Evolutionary conservation across 2,113 vertebrate species (phyloP), one percentile per base, ranked within the genome.

Genomic region (Pomatorhinus ruficollis): DNA sequence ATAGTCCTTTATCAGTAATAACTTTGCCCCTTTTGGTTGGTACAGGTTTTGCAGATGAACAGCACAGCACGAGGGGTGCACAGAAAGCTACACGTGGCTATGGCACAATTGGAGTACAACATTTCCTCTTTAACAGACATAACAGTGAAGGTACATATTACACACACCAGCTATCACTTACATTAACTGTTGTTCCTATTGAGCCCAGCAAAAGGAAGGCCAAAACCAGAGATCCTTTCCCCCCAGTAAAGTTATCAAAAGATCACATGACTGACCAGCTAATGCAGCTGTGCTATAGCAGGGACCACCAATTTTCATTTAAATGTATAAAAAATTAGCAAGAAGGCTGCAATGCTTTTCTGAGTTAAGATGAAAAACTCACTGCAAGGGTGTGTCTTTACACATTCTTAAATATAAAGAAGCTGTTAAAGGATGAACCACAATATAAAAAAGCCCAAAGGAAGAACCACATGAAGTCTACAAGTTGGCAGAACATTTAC

Each of bases 401-500:
- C 31, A 39, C 21, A 16, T 63, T 54, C 68, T 88, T 52, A 86
- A 89, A 65, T 45, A 45, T 53, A 59, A 83, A 64, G 60, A 53
- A 42, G 47, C 30, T 69, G 24, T n/a, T 74, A 56, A 42, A 42
- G 54, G 15, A 70, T 42, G 45, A 30, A 60, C 54, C 56, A 52
- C 31, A 30, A 30, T 8, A 60, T 35, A 12, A 35, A 60, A 42
- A 42, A 49, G 42, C 50, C 56, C 71, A 19, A 52, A 75, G 61
- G 91, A 78, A 24, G 33, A 93, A 70, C 47, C 39, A 35, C 47
- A 37, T 15, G 44, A 69, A 70, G 53, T 76, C 75, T 53, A 52
- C 25, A 40, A 56, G 84, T 31, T 84, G 86, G 77, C 87, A 89
- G 60, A 90, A 91, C 82, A 85, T 82, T 89, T 91, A 91, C 54